Conservation (phyloP, 1,140 invertebrate genomes). For the Cydia splendana region DNA sequence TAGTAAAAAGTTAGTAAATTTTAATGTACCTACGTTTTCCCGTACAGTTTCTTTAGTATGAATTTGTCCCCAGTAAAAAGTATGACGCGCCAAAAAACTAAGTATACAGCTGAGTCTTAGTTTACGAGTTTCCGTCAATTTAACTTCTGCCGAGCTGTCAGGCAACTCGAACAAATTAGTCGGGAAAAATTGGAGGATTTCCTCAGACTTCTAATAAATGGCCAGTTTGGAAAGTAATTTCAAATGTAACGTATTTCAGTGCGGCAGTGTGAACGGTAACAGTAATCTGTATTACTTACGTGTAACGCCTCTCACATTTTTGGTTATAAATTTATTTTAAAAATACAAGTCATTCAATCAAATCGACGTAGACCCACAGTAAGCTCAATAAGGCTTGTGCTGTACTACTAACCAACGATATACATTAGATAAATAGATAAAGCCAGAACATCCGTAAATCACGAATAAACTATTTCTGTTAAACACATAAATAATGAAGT, state of each 20-base stretch:
- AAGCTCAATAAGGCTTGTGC: too few relatives aligned
- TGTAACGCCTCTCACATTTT: too few relatives aligned
- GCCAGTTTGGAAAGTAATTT: constrained; percentile 27
- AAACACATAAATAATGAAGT: too few relatives aligned
- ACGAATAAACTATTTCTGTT: too few relatives aligned
- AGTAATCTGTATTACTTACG: neutral
- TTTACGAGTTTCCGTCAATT: constrained; percentile 31
- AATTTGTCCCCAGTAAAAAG: neutral
- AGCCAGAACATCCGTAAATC: too few relatives aligned
- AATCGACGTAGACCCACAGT: too few relatives aligned
- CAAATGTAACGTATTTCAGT: neutral
- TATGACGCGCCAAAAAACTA: neutral
- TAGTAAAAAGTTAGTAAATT: too few relatives aligned
- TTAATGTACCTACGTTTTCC: neutral
- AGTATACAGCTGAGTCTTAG: constrained; percentile 22
- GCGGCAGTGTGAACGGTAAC: neutral
- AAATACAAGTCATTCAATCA: too few relatives aligned
- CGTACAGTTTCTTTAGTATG: neutral
- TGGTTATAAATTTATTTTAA: too few relatives aligned
- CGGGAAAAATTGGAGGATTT: constrained; percentile 28
- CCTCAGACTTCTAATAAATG: constrained; percentile 28
- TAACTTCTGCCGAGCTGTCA: constrained; percentile 25
- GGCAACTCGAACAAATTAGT: constrained; percentile 28
- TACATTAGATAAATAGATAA: too few relatives aligned
- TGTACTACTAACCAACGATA: too few relatives aligned